Evolutionary conservation across 2,797 vertebrate species (phyloP), one percentile per base, ranked within the genome.

Genomic region (Lophotriccus pileatus): DNA sequence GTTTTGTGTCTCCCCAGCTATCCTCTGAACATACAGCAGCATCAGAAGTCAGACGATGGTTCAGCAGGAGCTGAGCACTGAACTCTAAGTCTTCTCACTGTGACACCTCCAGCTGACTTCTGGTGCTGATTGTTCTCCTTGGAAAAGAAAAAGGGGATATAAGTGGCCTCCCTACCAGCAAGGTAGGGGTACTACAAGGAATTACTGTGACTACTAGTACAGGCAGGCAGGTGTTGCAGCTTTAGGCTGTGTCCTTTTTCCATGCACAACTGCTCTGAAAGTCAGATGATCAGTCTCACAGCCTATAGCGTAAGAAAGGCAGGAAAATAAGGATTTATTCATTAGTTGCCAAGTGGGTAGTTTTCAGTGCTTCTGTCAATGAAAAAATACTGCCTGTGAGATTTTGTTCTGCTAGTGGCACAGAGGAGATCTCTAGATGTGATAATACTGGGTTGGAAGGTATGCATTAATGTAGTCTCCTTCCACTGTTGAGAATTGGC

Each of bases 41-140:
- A 46, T 8, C 0, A 0, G 15, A 77, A 36, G 5, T 68, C 0
- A 0, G 41, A 0, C 23, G 24, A 49, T 27, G 12, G 12, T n/a
- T 67, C 46, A 52, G 34, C 41, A 46, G 76, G 53, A 86, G 30
- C 69, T 73, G 46, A 80, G 24, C 46, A 8, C n/a, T 63, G 39
- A 53, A 28, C 39, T 53, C 25, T 19, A 36, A 4, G 2, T 84
- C 10, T 23, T 84, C 37, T 63, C 2, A 2, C 23, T 13, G 43
- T 59, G 67, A 34, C 36, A n/a, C 34, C 34, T 60, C n/a, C 39
- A 18, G 25, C 37, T 83, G 72, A 37, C 41, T 69, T 36, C 19
- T 59, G 15, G 28, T 82, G 36, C 30, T 3, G 2, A 17, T n/a
- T 43, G 6, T 39, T 80, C 7, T 20, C 17, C 43, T 66, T 36